Conservation (phyloP, 2,888 invertebrate genomes). For the Gandaritis pyraliata region DNA sequence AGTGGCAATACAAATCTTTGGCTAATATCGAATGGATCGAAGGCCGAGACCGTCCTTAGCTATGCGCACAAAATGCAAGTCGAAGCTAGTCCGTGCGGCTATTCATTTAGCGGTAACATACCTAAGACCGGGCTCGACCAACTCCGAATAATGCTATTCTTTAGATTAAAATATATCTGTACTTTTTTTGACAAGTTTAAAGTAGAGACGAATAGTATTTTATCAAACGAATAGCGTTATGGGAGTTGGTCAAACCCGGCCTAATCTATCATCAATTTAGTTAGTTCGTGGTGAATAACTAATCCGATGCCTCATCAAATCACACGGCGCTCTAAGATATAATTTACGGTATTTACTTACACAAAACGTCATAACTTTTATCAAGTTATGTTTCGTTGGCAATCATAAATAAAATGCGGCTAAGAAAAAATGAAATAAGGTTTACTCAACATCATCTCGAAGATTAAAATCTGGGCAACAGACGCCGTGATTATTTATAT, state of each 20-base stretch:
- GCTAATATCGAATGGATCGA: conserved; percentile 7
- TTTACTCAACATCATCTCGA: conserved; percentile 48
- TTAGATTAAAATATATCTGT: too few species aligned
- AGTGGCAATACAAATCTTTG: conserved; percentile 2
- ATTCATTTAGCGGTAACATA: neutral
- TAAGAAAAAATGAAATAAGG: conserved; percentile 26
- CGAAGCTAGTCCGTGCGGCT: neutral
- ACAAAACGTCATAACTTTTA: conserved; percentile 9
- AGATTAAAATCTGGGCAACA: conserved; percentile 61
- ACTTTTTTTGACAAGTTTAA: too few species aligned
- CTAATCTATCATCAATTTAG: conserved; percentile 43
- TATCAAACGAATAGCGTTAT: too few species aligned
- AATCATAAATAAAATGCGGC: conserved; percentile 21
- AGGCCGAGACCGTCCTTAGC: conserved; percentile 3
- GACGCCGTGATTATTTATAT: conserved; percentile 61
- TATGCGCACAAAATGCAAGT: conserved; percentile 17
- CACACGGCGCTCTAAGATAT: neutral
- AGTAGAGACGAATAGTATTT: too few species aligned
- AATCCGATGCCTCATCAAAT: neutral
- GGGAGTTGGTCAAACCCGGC: too few species aligned
- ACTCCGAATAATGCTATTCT: too few species aligned
- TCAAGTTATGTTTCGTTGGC: conserved; percentile 2
- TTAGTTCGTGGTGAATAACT: conserved; percentile 29
- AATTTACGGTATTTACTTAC: neutral
- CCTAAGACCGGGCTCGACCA: too few species aligned